Evolutionary conservation across 2,888 invertebrate genomes (phyloP).

Genomic region (Agrochola litura): DNA sequence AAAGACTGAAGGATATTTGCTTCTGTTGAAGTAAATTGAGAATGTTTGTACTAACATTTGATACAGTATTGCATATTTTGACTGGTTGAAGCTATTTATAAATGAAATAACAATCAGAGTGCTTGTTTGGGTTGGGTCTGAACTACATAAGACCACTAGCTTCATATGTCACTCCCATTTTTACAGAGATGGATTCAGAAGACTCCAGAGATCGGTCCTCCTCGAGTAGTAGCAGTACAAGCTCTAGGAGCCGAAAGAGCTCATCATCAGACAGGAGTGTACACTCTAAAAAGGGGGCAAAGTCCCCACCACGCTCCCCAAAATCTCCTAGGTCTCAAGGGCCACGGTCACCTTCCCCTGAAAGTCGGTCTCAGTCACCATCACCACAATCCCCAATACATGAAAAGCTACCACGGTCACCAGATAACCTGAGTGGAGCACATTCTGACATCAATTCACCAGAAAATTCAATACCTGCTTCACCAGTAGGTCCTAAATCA

Average conservation of each 20-base stretch:
- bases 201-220: constrained; percentile 90
- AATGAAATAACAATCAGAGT: constrained; percentile 70
- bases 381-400: constrained; percentile 71
- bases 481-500: constrained; percentile 84
- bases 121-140: constrained; percentile 76
- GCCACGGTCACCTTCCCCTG: constrained; percentile 80
- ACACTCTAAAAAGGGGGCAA: constrained; percentile 82
- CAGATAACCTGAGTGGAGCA: constrained; percentile 84
- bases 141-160: constrained; percentile 40
- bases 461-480: constrained; percentile 84
- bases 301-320: constrained; percentile 76
- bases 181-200: constrained; percentile 91
- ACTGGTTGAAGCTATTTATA: constrained; percentile 70
- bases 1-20: constrained; percentile 45
- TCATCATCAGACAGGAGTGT: constrained; percentile 85
- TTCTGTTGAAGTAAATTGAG: constrained; percentile 59
- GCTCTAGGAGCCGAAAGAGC: constrained; percentile 85
- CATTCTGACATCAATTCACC: constrained; percentile 88
- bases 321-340: constrained; percentile 73
- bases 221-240: constrained; percentile 88
- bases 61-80: constrained; percentile 58
- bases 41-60: constrained; percentile 73
- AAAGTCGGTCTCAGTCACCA: constrained; percentile 78
- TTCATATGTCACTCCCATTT: constrained; percentile 71
- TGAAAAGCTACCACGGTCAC: constrained; percentile 76